Conservation (phyloP, 2,113 vertebrate genomes). For the Aix galericulata region DNA sequence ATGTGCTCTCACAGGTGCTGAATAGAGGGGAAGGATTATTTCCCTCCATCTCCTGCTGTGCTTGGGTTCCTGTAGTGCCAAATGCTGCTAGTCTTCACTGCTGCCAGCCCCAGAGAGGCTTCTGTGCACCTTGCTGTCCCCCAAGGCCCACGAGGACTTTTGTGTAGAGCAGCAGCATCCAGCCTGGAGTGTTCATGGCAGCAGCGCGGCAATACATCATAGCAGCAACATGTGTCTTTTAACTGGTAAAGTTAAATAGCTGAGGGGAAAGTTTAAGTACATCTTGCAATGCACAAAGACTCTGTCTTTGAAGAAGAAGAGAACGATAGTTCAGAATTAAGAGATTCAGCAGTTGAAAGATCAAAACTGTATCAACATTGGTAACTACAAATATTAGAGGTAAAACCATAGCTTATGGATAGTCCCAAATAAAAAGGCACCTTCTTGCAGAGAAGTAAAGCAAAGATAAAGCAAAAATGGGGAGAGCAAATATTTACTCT, state of each 20-base stretch:
- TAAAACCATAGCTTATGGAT: neutral
- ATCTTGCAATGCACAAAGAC: neutral
- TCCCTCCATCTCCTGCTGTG: neutral
- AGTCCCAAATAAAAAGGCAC: neutral
- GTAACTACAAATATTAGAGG: neutral
- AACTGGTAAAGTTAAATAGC: neutral
- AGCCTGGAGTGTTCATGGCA: fast-evolving
- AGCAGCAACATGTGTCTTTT: neutral
- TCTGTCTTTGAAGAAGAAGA: neutral
- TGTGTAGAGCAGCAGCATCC: neutral
- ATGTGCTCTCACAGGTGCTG: neutral
- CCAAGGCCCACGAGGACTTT: too few species aligned
- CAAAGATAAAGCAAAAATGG: neutral
- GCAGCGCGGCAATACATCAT: neutral
- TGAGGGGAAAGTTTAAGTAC: neutral
- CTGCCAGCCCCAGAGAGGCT: neutral
- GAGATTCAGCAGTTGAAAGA: neutral
- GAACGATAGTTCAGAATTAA: neutral
- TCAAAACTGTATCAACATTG: neutral
- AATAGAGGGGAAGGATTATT: neutral
- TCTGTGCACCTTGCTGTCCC: fast-evolving
- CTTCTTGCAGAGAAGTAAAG: neutral
- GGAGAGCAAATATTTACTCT: slow-evolving; percentile 10
- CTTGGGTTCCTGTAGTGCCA: fast-evolving
- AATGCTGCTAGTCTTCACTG: neutral